phyloP scores from a whole-genome alignment of 2,797 vertebrate species.

The Neosilurus mollespiculum region DNA sequence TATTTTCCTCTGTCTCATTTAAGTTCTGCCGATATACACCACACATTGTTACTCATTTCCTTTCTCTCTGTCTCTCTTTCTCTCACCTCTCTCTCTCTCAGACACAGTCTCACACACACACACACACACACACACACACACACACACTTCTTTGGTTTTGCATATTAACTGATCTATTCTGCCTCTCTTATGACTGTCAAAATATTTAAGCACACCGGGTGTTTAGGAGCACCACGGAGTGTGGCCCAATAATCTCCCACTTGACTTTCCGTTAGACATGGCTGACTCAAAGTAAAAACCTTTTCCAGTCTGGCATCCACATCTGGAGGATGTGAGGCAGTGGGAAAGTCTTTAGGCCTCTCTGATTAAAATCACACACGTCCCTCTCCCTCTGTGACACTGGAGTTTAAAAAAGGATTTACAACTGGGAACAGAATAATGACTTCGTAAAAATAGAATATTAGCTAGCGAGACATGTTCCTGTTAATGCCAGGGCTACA shows the following conservation, averaged over 20 bases:
- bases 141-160: constrained; percentile 12
- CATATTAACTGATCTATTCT: constrained; percentile 66
- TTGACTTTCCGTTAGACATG: constrained; percentile 58
- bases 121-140: constrained; percentile 16
- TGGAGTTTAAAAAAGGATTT: constrained; percentile 30
- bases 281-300: constrained; percentile 30
- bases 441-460: constrained; percentile 64
- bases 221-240: constrained; percentile 71
- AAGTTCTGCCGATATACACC: background rate
- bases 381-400: constrained; percentile 63
- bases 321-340: constrained; percentile 67
- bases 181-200: constrained; percentile 72
- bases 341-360: constrained; percentile 67
- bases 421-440: constrained; percentile 66
- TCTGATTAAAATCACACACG: constrained; percentile 73
- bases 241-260: constrained; percentile 70
- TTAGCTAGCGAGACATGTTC: constrained; percentile 59
- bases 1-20: constrained; percentile 10
- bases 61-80: background rate
- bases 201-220: constrained; percentile 73
- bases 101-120: background rate
- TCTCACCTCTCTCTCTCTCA: background rate
- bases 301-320: constrained; percentile 55
- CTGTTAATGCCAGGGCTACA: constrained; percentile 56
- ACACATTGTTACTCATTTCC: background rate